Evolutionary conservation across 2,797 vertebrate genomes (phyloP), one percentile per base, ranked within the genome.

Genomic region (Austrolebias charrua): DNA sequence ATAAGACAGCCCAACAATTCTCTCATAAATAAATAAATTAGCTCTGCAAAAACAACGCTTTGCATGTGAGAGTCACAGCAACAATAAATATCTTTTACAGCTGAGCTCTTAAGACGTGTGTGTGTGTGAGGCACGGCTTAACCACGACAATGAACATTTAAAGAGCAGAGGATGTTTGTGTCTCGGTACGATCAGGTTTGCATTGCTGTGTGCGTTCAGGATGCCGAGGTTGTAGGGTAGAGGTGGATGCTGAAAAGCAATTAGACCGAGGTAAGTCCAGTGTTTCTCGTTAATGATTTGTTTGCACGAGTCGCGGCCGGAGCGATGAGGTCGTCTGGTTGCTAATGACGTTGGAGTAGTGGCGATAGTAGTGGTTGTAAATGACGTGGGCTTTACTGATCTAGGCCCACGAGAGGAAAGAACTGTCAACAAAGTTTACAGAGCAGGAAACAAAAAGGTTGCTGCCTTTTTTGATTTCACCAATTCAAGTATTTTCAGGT

Each of bases 131-230:
- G 88, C 81, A 84, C 89, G 74, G 77, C 78, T 65, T 69, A 71
- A 75, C 67, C 47, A 48, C 3, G 40, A 63, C 11, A 38, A 38
- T 9, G 12, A 40, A 50, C 80, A 68, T 75, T 59, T 42, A 80
- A 69, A 80, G 73, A 88, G 79, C 83, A 85, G 80, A 84, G 73
- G 76, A 76, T 86, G 86, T 56, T 58, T 82, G 59, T 76, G 78
- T 84, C 69, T 83, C 12, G 20, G 73, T 80, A 68, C 60, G 86
- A 31, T 87, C 3, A 72, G 73, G 76, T 84, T 95, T 97, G 95
- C 95, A 96, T 96, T 96, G 95, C 85, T 91, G 68, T 93, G 94
- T 96, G 95, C 95, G 85, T 93, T 92, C 14, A 51, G 80, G 78
- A 73, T 75, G 65, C 18, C 4, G 50, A 67, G 58, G 77, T 75